phyloP scores from a whole-genome alignment of 2,888 invertebrate species.

The Melinaea menophilus region DNA sequence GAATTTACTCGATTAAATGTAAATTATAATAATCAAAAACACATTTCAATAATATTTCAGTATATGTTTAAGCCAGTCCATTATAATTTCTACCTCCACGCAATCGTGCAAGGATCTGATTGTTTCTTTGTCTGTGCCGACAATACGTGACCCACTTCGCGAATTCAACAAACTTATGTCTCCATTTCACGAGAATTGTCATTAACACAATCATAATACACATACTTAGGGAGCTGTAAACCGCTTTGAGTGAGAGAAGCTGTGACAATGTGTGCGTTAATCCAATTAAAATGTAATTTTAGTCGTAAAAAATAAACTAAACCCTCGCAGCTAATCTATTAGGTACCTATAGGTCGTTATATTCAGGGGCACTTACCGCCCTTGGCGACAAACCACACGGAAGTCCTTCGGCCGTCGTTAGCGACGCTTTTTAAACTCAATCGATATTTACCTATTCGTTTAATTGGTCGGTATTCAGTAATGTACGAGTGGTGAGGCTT shows the following conservation, averaged over 20 bases:
- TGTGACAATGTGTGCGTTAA: too few relatives aligned
- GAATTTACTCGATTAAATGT: background rate
- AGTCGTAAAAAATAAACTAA: background rate
- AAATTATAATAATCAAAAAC: too few relatives aligned
- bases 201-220: conserved; percentile 2
- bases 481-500: conserved; percentile 4
- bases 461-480: conserved; percentile 7
- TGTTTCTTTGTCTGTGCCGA: conserved; percentile 28
- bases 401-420: conserved; percentile 45
- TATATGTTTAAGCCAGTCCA: background rate
- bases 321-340: conserved; percentile 18
- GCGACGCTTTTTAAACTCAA: conserved; percentile 34
- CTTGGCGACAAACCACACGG: conserved; percentile 54
- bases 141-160: conserved; percentile 37
- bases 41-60: background rate
- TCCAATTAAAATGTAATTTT: too few relatives aligned
- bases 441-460: conserved; percentile 29
- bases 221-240: background rate
- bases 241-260: background rate
- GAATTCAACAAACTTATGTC: conserved; percentile 20
- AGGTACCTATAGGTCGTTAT: conserved; percentile 37
- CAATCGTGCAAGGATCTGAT: conserved; percentile 19
- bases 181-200: conserved; percentile 10
- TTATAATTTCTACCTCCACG: conserved; percentile 7
- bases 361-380: conserved; percentile 45